A percentile compares a stretch with the other conserved stretches of the same genome.
Conservation (phyloP, 2,113 vertebrate species). For the Pachypanchax playfairii region DNA sequence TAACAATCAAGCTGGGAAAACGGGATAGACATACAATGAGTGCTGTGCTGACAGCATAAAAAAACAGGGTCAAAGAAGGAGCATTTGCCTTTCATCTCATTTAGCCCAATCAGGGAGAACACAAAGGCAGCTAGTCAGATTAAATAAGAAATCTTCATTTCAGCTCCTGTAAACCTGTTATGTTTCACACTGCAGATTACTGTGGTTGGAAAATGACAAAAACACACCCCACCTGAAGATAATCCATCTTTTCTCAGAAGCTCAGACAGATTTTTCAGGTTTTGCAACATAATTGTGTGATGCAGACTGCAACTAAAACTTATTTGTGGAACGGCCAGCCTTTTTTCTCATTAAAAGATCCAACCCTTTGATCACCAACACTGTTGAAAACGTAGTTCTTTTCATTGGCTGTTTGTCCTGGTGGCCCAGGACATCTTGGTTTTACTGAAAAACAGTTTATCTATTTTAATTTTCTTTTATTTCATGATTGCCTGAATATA, state of each 20-base stretch:
- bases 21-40: slow-evolving; percentile 43
- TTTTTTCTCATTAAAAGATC: background rate
- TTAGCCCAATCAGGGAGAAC: slow-evolving; percentile 42
- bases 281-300: slow-evolving; percentile 53
- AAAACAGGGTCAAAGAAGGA: slow-evolving; percentile 49
- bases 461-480: background rate
- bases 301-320: background rate
- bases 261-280: slow-evolving; percentile 59
- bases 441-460: background rate
- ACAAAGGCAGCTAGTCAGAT: slow-evolving; percentile 37
- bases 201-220: slow-evolving; percentile 28
- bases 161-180: slow-evolving; percentile 31
- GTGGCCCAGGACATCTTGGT: background rate
- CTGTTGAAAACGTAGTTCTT: background rate
- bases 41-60: slow-evolving; percentile 54
- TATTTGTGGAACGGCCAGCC: background rate
- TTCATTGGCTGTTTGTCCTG: background rate
- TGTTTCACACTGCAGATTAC: slow-evolving; percentile 17
- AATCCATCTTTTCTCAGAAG: slow-evolving; percentile 42
- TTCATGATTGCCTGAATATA: background rate
- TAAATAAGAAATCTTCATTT: slow-evolving; percentile 44
- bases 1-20: slow-evolving; percentile 51
- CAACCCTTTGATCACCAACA: background rate
- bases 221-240: slow-evolving; percentile 32
- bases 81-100: slow-evolving; percentile 49